Evolutionary conservation across 2,113 vertebrate genomes (phyloP).

Genomic region (Nycticebus coucang): DNA sequence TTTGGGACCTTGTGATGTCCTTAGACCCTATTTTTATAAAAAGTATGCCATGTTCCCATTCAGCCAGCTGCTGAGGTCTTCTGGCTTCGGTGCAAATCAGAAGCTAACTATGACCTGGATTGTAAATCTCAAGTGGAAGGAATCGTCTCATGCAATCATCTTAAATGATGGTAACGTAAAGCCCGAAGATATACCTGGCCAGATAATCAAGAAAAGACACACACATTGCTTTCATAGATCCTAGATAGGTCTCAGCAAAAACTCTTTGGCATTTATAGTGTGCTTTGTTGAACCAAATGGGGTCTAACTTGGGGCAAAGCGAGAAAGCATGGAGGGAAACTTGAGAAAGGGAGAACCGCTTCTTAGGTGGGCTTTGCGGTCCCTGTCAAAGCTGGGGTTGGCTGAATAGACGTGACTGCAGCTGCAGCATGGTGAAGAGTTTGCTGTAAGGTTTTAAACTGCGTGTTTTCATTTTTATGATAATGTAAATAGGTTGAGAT

Average conservation of each 20-base stretch:
- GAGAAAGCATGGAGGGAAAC: background rate
- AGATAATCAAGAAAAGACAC: background rate
- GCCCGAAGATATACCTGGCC: background rate
- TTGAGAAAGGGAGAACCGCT: background rate
- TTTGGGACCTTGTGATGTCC: too few species aligned
- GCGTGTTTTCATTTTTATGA: background rate
- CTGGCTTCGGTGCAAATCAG: background rate
- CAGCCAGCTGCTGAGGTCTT: background rate
- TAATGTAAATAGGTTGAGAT: background rate
- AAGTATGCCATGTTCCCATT: background rate
- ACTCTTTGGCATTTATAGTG: background rate
- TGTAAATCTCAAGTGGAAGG: conserved; percentile 1
- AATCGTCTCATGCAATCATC: background rate
- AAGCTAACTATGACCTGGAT: background rate
- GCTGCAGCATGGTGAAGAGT: background rate
- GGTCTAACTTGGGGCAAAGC: background rate
- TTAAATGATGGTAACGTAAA: background rate
- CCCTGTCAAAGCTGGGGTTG: background rate
- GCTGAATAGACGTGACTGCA: fast-evolving
- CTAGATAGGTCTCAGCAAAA: background rate
- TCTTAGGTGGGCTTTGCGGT: background rate
- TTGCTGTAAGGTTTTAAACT: background rate
- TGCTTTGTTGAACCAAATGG: background rate
- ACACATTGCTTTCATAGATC: background rate
- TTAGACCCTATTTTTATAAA: background rate